Evolutionary conservation across 2,113 vertebrate genomes (phyloP), one percentile per base, ranked within the genome.

Genomic region (Salminus brasiliensis): DNA sequence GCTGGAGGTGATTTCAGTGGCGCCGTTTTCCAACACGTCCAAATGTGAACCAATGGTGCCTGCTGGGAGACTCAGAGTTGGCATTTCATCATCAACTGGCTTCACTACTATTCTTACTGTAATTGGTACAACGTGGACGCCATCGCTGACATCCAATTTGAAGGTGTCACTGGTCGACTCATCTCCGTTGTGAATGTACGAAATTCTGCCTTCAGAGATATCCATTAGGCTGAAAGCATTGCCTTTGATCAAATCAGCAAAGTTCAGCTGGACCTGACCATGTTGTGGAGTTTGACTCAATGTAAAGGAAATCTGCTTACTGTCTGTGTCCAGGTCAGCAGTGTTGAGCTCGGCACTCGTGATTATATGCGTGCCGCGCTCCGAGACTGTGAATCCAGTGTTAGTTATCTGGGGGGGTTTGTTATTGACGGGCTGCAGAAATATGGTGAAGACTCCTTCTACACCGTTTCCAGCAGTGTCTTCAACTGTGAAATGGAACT

Each of bases 391-490:
- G 36, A 99, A 97, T 77, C 97, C 97, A 0, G 95, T 96, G 86
- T 98, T 98, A 43, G 94, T 96, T 67, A 99, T 95, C 91, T 95
- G 93, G 0, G 97, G 96, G 3, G 97, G 97, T 74, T 96, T 97
- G 84, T 98, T 98, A 90, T 99, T 93, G 76, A 96, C 94, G 0
- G 97, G 96, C 82, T 97, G 94, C 52, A 99, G 75, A 81, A 95
- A 95, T 69, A 98, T 92, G 0, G 93, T 95, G 72, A 97, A 98
- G 21, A 90, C 91, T 5, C 96, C 97, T 32, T 91, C 82, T 0
- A 91, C 93, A 0, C 86, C 84, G 72, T 99, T 98, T 39, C 96
- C 96, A 25, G 95, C 94, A 0, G 88, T 91, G 88, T 99, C 97
- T 85, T 96, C 95, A 15, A 98, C 95, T 5, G 82, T 94, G 84